Conservation (phyloP, 2,113 vertebrate genomes). For the Montifringilla adamsi region DNA sequence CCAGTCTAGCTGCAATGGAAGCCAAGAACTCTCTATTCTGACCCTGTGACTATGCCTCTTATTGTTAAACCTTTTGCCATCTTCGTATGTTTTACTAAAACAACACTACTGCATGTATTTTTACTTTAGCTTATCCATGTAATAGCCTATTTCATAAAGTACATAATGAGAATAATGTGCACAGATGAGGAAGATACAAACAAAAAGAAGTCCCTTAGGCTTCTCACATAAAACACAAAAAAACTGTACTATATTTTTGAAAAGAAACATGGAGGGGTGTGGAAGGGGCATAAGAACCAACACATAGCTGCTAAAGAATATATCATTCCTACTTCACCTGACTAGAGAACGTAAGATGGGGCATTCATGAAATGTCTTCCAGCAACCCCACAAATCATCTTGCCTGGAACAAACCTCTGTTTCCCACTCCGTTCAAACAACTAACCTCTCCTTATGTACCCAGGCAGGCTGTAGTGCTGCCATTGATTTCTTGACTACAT, state of each 20-base stretch:
- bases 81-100: neutral
- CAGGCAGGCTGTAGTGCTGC: neutral
- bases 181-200: neutral
- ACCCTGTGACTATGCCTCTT: neutral
- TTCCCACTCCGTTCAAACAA: neutral
- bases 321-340: neutral
- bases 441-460: fast-evolving
- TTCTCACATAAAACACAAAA: neutral
- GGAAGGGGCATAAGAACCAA: neutral
- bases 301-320: neutral
- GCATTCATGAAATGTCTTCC: neutral
- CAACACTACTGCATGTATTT: neutral
- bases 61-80: neutral
- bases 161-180: neutral
- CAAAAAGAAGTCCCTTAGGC: neutral
- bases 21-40: neutral
- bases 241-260: neutral
- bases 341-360: neutral
- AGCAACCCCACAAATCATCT: neutral
- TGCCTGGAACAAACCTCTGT: neutral
- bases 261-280: neutral
- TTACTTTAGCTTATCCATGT: neutral
- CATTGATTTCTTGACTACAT: neutral
- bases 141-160: neutral
- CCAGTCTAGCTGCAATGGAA: neutral